Conservation (phyloP, 1,140 invertebrate genomes). For the Elysia chlorotica region DNA sequence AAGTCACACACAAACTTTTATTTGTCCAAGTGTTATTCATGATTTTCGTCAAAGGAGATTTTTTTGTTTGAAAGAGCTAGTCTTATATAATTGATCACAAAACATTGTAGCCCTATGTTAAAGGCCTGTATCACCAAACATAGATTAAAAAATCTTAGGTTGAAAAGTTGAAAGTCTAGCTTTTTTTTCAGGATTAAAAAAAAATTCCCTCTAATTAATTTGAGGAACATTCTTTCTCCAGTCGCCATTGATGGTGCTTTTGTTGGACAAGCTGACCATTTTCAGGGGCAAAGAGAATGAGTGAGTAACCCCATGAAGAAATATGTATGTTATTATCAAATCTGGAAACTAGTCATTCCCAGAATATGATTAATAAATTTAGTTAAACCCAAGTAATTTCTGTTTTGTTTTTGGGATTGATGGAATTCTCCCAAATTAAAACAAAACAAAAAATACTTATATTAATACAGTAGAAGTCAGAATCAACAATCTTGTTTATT, state of each 20-base stretch:
- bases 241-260: slow-evolving; percentile 12
- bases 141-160: not conserved
- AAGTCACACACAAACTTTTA: too few relatives aligned
- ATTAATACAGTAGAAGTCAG: too few relatives aligned
- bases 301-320: not conserved
- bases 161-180: not conserved
- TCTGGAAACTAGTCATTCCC: too few relatives aligned
- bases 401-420: not conserved
- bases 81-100: not conserved
- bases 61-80: not conserved
- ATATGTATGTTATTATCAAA: not conserved
- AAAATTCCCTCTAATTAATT: not conserved
- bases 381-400: not conserved
- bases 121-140: not conserved
- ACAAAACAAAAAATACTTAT: too few relatives aligned
- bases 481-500: too few relatives aligned
- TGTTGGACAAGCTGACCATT: slow-evolving; percentile 13
- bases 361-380: not conserved
- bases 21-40: too few relatives aligned
- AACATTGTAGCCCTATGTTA: not conserved
- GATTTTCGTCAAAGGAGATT: too few relatives aligned
- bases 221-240: not conserved
- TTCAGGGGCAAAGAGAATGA: slow-evolving; percentile 3
- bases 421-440: not conserved
- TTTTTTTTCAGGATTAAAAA: not conserved